Percentiles rank a stretch among this genome's conserved stretches.
phyloP scores from a whole-genome alignment of 2,797 vertebrate genomes.

The Knipowitschia caucasica region DNA sequence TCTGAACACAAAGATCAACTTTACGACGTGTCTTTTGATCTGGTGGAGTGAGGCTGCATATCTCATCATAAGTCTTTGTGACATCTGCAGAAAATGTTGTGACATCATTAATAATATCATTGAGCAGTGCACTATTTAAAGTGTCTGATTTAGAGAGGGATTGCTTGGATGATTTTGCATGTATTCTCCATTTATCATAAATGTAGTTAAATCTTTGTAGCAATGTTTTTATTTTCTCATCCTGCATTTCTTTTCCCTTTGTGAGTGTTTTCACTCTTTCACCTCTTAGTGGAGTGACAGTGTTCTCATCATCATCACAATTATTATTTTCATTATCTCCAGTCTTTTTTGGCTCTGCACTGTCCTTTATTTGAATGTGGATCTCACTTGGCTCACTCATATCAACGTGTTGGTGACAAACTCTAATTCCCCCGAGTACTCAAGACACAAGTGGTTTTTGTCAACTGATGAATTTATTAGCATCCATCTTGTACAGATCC shows the following conservation, averaged over 20 bases:
- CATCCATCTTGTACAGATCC: too few species aligned
- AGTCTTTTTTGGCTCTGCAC: too few species aligned
- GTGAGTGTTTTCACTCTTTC: conserved; percentile 8
- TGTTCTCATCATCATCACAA: too few species aligned
- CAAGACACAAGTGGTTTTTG: too few species aligned
- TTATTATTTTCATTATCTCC: too few species aligned
- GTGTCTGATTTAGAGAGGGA: conserved; percentile 28
- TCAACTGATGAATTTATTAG: too few species aligned
- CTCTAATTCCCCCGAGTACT: too few species aligned
- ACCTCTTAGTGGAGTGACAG: conserved; percentile 7
- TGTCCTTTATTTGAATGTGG: too few species aligned
- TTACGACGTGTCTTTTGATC: conserved; percentile 13
- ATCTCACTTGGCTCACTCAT: too few species aligned
- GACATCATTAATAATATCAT: conserved; percentile 30
- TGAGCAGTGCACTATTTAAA: conserved; percentile 18
- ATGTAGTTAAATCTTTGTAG: conserved; percentile 21
- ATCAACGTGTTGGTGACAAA: too few species aligned
- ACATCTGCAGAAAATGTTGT: conserved; percentile 20
- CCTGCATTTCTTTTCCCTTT: conserved; percentile 28
- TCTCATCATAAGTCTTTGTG: conserved; percentile 19
- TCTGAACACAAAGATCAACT: conserved; percentile 31
- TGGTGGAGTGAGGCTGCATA: conserved; percentile 18
- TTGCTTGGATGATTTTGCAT: conserved; percentile 17
- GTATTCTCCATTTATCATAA: conserved; percentile 24
- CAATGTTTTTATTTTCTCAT: conserved; percentile 7